Base-by-base conservation (phyloP, 2,888 invertebrate species). In the Leucoma salicis region DNA sequence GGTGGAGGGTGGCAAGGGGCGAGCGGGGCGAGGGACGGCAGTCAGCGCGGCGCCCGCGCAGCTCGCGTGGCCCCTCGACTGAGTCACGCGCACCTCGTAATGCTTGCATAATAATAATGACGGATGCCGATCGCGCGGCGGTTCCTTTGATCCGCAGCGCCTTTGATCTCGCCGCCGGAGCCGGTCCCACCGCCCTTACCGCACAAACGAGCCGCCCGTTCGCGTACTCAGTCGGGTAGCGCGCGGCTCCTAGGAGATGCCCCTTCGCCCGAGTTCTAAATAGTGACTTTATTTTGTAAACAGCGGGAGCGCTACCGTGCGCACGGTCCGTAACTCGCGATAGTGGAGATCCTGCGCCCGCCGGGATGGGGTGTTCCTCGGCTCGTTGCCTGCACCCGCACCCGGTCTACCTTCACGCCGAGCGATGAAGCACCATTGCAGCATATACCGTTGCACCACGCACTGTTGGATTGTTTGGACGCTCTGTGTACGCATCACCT, bases 21-120 rank as follows among this genome's bases (percentile, higher is more conserved):
- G 49, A 46, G 69, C 56, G 70, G 55, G 67, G 56, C 13, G 63
- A 64, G 66, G 44, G 62, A 69, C 46, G 59, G 56, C 56, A 64
- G 63, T 57, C 65, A 59, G 67, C 62, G 63, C 73, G 82, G 82
- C 84, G 84, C 83, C 84, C 85, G 82, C 82, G 80, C 71, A 60
- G 83, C 85, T 86, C 87, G 88, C 88, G 86, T 86, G 84, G 84
- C 82, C 82, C 84, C 86, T 82, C 83, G 86, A 82, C 78, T 77
- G 85, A 88, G 83, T 89, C 88, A 89, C 88, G 88, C 86, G 86
- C 88, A 85, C 82, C 84, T 82, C 80, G 87, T 89, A 89, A 88
- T 89, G 88, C 88, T 89, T 89, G 88, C 88, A 89, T 89, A 89
- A 88, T 89, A 89, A 89, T 89, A 89, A 89, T 89, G 88, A 89